Base-by-base conservation (phyloP, 2,797 vertebrate genomes). In the Alca torda region DNA sequence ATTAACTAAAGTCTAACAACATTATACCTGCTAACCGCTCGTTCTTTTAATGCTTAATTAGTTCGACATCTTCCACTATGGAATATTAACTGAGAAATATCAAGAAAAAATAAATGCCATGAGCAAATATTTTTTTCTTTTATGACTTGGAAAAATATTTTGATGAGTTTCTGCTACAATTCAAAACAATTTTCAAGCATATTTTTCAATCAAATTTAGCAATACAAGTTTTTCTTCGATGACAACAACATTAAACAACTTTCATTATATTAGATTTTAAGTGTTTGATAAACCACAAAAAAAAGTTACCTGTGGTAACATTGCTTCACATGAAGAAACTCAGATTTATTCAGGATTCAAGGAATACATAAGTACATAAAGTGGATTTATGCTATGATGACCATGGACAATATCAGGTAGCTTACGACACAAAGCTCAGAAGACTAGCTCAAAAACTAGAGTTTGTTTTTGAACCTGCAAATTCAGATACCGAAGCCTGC, bases 11-110 rank as follows among this genome's bases (percentile, higher is more conserved):
- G 94, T 91, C 96, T 96, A 90, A 94, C 94, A 94, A 84, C 93
- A 90, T 97, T 96, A 97, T 97, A 98, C 98, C 98, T 98, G 97
- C 97, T 97, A 95, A 96, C 81, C 45, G 61, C 92, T 89, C 92
- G 61, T 97, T 95, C 96, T 93, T 93, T 94, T 90, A 97, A 97
- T 93, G 97, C 97, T 95, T 97, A 96, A 97, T 96, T 95, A 97
- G 77, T 73, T 90, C 87, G 54, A 96, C 95, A 92, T 95, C 95
- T 82, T 94, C 83, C 91, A 85, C 94, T 95, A 74, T 37, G 61
- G 33, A 83, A 92, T 43, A 60, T 82, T 73, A 96, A 89, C 96
- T 91, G 89, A 91, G 91, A 97, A 96, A 91, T 70, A 84, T 56
- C 89, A 90, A 95, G 39, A 69, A 75, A 74, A 95, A 94, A 65